A percentile compares a stretch with the other conserved stretches of the same genome.
These are phyloP conservation scores for Meloidogyne chitwoodi DNA, from an alignment of 1,140 invertebrate species.

Conservation along the genomic window DNA sequence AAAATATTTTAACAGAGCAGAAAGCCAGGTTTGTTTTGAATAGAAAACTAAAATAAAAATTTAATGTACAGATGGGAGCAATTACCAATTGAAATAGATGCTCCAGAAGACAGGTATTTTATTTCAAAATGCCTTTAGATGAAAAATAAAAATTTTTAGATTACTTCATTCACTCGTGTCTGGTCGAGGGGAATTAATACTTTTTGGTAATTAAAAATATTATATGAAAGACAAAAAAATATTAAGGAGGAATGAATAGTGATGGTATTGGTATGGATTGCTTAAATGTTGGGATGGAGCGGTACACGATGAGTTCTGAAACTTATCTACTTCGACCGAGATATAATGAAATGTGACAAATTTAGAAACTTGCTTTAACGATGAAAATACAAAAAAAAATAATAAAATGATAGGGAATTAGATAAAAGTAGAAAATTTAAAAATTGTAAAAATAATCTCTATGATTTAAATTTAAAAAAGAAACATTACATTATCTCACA, in stretches of 20 bases:
- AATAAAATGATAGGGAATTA: background rate
- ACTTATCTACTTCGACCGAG: constrained; percentile 28
- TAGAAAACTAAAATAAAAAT: background rate
- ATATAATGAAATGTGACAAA: constrained; percentile 30
- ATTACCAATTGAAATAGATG: constrained; percentile 40
- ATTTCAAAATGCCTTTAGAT: background rate
- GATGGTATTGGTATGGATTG: constrained; percentile 38
- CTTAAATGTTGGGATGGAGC: constrained; percentile 36
- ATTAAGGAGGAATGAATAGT: constrained; percentile 25
- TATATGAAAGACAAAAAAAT: background rate
- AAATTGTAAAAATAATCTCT: too few species aligned
- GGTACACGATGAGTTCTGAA: constrained; percentile 30
- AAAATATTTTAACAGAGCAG: constrained; percentile 15
- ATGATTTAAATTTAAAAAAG: too few species aligned
- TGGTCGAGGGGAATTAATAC: constrained; percentile 82
- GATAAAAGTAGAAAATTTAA: too few species aligned
- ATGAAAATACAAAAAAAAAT: background rate
- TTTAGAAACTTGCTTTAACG: background rate
- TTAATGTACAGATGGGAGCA: constrained; percentile 70
- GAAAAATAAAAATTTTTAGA: constrained; percentile 58
- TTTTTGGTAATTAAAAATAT: constrained; percentile 80
- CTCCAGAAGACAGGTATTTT: constrained; percentile 70
- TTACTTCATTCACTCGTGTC: constrained; percentile 82
- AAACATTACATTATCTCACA: background rate
- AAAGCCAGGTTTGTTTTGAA: constrained; percentile 1